Percentiles rank a stretch among this genome's conserved stretches.
phyloP scores from a whole-genome alignment of 2,113 vertebrate species.

The Heteronetta atricapilla region DNA sequence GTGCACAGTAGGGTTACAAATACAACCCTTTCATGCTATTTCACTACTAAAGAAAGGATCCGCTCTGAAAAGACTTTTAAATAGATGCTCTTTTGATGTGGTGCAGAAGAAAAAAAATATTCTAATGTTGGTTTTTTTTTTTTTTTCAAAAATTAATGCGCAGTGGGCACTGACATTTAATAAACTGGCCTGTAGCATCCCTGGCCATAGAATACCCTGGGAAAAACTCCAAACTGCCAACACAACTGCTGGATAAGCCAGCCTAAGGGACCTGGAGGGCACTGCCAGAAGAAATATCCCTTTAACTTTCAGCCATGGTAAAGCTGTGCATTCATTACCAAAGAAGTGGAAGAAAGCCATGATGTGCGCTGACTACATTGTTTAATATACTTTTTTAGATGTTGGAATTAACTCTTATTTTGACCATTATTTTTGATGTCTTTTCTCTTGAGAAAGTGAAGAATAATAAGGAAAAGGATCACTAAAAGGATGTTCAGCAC shows the following conservation, averaged over 20 bases:
- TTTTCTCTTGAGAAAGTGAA: neutral
- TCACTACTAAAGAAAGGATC: neutral
- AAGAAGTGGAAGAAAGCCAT: slow-evolving; percentile 6
- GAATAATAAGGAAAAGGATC: neutral
- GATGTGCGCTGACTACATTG: slow-evolving; percentile 21
- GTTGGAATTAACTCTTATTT: neutral
- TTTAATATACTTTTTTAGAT: neutral
- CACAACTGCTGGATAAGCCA: slow-evolving; percentile 37
- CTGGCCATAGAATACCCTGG: slow-evolving; percentile 36
- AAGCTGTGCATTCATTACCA: slow-evolving; percentile 49
- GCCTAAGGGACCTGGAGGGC: slow-evolving; percentile 20
- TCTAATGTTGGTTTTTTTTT: neutral
- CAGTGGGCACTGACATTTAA: slow-evolving; percentile 69
- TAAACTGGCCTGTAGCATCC: slow-evolving; percentile 56
- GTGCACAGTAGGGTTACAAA: neutral
- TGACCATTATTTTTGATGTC: neutral
- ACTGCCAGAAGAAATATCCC: slow-evolving; percentile 53
- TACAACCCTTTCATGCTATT: neutral
- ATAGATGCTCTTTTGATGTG: neutral
- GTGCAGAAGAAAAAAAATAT: neutral
- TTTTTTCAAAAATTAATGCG: neutral
- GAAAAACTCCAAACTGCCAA: slow-evolving; percentile 62
- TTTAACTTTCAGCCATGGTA: slow-evolving; percentile 24
- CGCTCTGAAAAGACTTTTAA: neutral
- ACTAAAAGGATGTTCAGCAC: neutral